Percentiles rank a stretch among this genome's conserved stretches.
phyloP scores from a whole-genome alignment of 2,797 vertebrate genomes.

The Pseudotriccus pelzelni region DNA sequence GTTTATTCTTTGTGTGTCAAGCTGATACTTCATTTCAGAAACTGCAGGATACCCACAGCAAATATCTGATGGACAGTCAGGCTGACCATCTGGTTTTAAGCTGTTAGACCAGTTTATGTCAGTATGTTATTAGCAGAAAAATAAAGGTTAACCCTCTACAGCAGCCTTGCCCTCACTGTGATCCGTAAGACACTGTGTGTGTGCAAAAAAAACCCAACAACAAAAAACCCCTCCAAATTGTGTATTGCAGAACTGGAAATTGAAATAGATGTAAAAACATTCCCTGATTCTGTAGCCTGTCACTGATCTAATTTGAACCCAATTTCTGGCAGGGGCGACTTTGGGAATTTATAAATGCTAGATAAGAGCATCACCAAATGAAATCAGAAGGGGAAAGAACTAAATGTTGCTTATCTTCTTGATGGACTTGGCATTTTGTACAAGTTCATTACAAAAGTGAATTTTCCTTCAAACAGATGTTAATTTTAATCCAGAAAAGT shows the following conservation, averaged over 20 bases:
- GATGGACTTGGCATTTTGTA: neutral
- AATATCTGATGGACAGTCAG: neutral
- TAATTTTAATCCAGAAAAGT: slow-evolving; percentile 29
- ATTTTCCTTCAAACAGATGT: neutral
- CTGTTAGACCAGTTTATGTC: neutral
- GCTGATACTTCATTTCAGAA: slow-evolving; percentile 49
- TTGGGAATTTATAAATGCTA: neutral
- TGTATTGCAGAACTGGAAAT: neutral
- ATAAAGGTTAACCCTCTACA: neutral
- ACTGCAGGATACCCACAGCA: neutral
- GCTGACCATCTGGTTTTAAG: neutral
- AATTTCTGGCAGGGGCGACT: neutral
- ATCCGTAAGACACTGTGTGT: neutral
- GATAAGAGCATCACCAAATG: neutral
- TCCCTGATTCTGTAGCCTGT: neutral
- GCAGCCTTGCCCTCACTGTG: neutral
- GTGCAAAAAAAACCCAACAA: too few species aligned
- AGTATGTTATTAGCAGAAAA: neutral
- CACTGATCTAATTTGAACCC: neutral
- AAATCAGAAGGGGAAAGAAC: neutral
- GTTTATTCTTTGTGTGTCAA: slow-evolving; percentile 32
- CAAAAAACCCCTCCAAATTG: neutral
- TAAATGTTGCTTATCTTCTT: neutral
- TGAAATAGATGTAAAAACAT: neutral
- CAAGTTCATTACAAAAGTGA: neutral